These are phyloP conservation scores for Caligus rogercresseyi DNA, from an alignment of 1,140 invertebrate species.

Conservation along the genomic window DNA sequence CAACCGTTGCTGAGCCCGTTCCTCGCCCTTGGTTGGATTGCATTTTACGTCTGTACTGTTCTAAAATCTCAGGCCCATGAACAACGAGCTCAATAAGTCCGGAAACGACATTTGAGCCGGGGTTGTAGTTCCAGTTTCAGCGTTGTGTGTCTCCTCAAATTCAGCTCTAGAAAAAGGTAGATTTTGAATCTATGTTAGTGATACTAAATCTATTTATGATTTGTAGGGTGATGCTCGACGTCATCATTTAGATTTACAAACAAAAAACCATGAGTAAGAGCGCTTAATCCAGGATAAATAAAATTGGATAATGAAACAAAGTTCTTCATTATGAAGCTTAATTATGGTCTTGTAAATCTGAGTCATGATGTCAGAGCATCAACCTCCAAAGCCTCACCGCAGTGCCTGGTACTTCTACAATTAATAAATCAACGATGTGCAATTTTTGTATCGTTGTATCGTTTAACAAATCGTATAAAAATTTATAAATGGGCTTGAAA, in stretches of 20 bases:
- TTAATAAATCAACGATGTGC: too few species aligned
- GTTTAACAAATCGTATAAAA: too few species aligned
- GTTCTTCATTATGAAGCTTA: not conserved
- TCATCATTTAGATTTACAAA: not conserved
- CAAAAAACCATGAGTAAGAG: not conserved
- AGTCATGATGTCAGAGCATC: too few species aligned
- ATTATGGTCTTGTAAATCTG: too few species aligned
- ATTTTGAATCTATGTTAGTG: not conserved
- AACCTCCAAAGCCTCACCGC: too few species aligned
- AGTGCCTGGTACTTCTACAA: too few species aligned
- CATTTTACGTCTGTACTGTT: not conserved
- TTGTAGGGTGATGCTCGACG: not conserved
- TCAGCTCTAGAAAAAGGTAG: not conserved
- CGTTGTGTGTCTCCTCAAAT: not conserved
- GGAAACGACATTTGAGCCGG: slow-evolving; percentile 3
- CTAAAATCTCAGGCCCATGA: slow-evolving; percentile 7
- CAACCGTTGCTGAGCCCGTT: not conserved
- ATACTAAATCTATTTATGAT: not conserved
- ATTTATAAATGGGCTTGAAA: too few species aligned
- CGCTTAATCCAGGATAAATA: not conserved
- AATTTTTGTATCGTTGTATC: too few species aligned
- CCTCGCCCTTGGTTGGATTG: not conserved
- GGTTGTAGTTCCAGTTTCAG: not conserved
- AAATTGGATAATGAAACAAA: not conserved
- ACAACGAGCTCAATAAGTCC: slow-evolving; percentile 8